Conservation (phyloP, 2,888 invertebrate genomes). For the Acleris laterana region DNA sequence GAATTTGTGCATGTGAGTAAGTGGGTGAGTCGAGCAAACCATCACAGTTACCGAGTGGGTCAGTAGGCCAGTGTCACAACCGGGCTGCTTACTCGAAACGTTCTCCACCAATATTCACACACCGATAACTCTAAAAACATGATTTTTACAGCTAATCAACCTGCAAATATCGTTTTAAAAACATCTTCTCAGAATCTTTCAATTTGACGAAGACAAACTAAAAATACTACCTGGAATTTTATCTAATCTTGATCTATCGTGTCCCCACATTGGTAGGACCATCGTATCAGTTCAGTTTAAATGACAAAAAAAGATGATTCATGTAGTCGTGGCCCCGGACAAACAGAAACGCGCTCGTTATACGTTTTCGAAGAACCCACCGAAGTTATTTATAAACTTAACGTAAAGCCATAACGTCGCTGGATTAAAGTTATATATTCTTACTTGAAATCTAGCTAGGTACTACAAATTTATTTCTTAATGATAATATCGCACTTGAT, state of each 20-base stretch:
- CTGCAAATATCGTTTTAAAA: conserved; percentile 8
- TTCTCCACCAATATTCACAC: conserved; percentile 6
- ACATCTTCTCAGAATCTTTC: conserved; percentile 5
- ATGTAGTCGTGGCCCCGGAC: conserved; percentile 9
- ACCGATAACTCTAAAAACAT: conserved; percentile 14
- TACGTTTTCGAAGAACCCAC: not conserved
- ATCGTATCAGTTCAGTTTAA: conserved; percentile 28
- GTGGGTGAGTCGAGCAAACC: conserved; percentile 46
- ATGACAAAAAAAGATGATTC: conserved; percentile 45
- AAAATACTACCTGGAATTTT: conserved; percentile 26
- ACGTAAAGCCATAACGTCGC: too few species aligned
- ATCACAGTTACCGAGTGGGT: conserved; percentile 55
- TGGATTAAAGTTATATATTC: too few species aligned
- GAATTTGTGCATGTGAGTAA: conserved; percentile 59
- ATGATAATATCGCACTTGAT: too few species aligned
- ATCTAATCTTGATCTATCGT: conserved; percentile 31
- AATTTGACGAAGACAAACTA: conserved; percentile 17
- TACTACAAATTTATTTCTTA: too few species aligned
- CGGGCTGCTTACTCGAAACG: conserved; percentile 36
- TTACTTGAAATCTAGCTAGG: too few species aligned
- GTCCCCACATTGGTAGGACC: not conserved
- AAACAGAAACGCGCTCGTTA: conserved; percentile 10
- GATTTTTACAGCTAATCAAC: conserved; percentile 17
- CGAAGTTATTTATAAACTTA: too few species aligned
- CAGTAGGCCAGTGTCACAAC: conserved; percentile 70